A percentile compares a stretch with the other conserved stretches of the same genome.
Conservation (phyloP, 2,113 vertebrate genomes). For the Tyto alba region DNA sequence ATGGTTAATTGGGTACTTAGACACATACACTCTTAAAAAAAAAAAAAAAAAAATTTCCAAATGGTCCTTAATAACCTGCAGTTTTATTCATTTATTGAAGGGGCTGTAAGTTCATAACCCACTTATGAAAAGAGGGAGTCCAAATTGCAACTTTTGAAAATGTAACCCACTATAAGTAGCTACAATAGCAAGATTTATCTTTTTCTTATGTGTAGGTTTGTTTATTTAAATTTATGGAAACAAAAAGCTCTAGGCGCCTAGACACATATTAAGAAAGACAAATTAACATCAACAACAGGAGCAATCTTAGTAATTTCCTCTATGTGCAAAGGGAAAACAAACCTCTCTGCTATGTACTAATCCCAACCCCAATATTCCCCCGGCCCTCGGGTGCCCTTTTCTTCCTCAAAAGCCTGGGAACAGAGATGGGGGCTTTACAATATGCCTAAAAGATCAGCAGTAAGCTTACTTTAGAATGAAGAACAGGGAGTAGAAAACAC, state of each 20-base stretch:
- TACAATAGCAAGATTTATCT: neutral
- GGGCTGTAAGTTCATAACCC: neutral
- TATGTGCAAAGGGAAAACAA: constrained; percentile 4
- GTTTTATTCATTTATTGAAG: neutral
- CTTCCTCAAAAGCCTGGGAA: constrained; percentile 5
- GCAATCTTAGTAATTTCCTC: constrained; percentile 30
- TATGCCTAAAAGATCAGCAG: neutral
- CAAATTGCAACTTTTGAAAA: neutral
- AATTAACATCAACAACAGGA: neutral
- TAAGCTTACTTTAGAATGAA: neutral
- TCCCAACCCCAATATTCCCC: neutral
- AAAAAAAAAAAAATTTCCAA: neutral
- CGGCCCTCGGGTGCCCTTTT: neutral
- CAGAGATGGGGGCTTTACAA: neutral
- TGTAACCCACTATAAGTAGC: neutral
- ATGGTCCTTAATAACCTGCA: neutral
- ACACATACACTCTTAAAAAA: neutral
- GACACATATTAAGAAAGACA: neutral
- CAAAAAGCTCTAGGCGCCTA: neutral
- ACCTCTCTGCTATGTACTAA: constrained; percentile 1
- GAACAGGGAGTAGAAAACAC: neutral
- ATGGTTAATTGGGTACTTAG: neutral
- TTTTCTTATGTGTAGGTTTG: neutral
- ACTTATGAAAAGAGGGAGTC: neutral
- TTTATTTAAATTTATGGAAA: neutral